Evolutionary conservation across 2,113 vertebrate species (phyloP), one percentile per base, ranked within the genome.

Genomic region (Phyllostomus discolor): DNA sequence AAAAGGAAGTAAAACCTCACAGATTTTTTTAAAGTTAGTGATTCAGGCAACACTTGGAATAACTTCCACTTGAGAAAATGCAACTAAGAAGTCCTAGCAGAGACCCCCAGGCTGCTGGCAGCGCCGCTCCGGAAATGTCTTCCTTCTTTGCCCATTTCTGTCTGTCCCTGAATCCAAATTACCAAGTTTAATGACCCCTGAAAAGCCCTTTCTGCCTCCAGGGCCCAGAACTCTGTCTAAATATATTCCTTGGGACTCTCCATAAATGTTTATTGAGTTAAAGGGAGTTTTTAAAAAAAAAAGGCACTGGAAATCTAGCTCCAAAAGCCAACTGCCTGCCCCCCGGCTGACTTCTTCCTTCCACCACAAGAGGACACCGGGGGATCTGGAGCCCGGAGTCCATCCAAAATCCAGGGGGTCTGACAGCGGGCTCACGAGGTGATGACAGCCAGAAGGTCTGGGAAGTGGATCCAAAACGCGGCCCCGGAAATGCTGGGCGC

Each of bases 111-210:
- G 91, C 92, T 88, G 64, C 50, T 96, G 90, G 54, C 52, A 95
- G 1, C 64, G 70, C 78, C 78, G 67, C 95, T 97, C 88, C 96
- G 96, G 97, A 98, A 98, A 98, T 67, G 48, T 97, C 98, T 98
- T 95, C 17, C 6, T 89, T 35, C 35, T 46, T 91, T 50, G 73
- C n/a, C 62, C 38, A 79, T 88, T 88, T 66, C 88, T 12, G 35
- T 73, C 80, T 48, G n/a, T 62, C 73, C 64, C 52, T 22, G 72
- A 96, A 93, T 87, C n/a, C 91, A 94, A 96, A 86, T 86, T 22
- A 89, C 69, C 46, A 79, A 78, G 75, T 87, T 82, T 73, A 91
- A 92, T 76, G 87, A 73, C 96, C 67, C 59, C 59, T 26, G 11
- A 59, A 66, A 52, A n/a, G 54, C 15, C 24, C 43, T 67, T 72